Evolutionary conservation across 2,888 invertebrate genomes (phyloP).

Genomic region (Podotricha telesiphe): DNA sequence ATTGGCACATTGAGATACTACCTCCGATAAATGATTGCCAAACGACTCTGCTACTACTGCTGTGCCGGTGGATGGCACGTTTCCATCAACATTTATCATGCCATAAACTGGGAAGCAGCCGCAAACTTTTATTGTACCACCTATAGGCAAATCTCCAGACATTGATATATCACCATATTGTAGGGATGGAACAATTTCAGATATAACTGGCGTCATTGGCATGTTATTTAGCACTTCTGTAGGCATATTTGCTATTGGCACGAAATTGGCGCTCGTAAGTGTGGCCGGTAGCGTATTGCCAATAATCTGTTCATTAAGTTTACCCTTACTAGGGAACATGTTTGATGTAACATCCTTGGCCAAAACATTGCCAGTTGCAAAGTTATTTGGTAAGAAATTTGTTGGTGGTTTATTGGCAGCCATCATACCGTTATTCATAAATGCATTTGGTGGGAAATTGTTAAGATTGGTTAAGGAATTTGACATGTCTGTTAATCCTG

Average conservation of each 20-base stretch:
- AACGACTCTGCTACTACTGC: constrained; percentile 59
- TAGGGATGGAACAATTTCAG: constrained; percentile 64
- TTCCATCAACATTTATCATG: constrained; percentile 64
- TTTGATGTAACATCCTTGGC: constrained; percentile 32
- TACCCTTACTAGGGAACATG: constrained; percentile 21
- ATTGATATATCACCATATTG: constrained; percentile 67
- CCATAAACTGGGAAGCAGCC: constrained; percentile 74
- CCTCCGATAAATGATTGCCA: constrained; percentile 50
- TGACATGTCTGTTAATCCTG: constrained; percentile 21
- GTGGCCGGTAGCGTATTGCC: constrained; percentile 28
- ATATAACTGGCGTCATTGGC: constrained; percentile 60
- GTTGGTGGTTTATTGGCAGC: constrained; percentile 17
- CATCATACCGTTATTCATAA: constrained; percentile 15
- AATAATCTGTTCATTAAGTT: constrained; percentile 32
- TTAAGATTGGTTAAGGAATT: constrained; percentile 27
- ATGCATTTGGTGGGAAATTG: constrained; percentile 24
- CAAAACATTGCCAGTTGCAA: constrained; percentile 28
- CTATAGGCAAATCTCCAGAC: constrained; percentile 65
- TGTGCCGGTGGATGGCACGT: constrained; percentile 62
- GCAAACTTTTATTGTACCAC: constrained; percentile 65
- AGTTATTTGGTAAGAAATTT: constrained; percentile 31
- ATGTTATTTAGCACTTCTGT: constrained; percentile 46
- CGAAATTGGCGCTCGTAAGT: constrained; percentile 35
- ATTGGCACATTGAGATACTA: constrained; percentile 47
- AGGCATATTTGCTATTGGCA: constrained; percentile 40